Conservation (phyloP, 1,140 invertebrate species). For the Centruroides vittatus region DNA sequence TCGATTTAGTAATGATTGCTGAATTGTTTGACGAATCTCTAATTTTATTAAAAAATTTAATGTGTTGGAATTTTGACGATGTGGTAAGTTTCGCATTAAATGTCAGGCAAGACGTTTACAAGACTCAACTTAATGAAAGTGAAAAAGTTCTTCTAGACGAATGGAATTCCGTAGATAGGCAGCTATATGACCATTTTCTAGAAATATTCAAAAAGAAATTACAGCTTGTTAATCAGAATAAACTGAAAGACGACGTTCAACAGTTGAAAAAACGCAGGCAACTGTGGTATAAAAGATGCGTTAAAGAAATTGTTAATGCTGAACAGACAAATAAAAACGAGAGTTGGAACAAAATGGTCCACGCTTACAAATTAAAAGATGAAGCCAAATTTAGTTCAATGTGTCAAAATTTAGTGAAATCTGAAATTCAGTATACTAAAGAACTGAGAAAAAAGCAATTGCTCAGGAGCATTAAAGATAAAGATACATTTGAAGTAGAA, state of each 20-base stretch:
- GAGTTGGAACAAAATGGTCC: slow-evolving; percentile 14
- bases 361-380: slow-evolving; percentile 7
- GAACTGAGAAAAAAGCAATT: slow-evolving; percentile 13
- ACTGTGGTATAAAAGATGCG: slow-evolving; percentile 15
- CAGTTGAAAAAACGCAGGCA: slow-evolving; percentile 8
- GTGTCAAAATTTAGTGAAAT: slow-evolving; percentile 13
- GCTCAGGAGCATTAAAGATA: neutral
- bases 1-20: slow-evolving; percentile 38
- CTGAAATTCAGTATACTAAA: slow-evolving; percentile 15
- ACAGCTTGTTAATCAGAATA: slow-evolving; percentile 10
- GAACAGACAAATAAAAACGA: neutral
- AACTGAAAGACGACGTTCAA: slow-evolving; percentile 11
- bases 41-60: slow-evolving; percentile 31
- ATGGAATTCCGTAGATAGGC: slow-evolving; percentile 17
- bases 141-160: slow-evolving; percentile 1
- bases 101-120: slow-evolving; percentile 19
- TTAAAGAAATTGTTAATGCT: neutral
- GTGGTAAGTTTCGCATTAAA: slow-evolving; percentile 31
- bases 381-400: slow-evolving; percentile 2
- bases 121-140: slow-evolving; percentile 7
- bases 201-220: slow-evolving; percentile 13
- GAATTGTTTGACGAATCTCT: slow-evolving; percentile 40
- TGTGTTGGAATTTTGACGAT: slow-evolving; percentile 36
- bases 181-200: slow-evolving; percentile 17
- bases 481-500: too few relatives aligned